Evolutionary conservation across 2,113 vertebrate species (phyloP).

Genomic region (Narcine bancroftii): DNA sequence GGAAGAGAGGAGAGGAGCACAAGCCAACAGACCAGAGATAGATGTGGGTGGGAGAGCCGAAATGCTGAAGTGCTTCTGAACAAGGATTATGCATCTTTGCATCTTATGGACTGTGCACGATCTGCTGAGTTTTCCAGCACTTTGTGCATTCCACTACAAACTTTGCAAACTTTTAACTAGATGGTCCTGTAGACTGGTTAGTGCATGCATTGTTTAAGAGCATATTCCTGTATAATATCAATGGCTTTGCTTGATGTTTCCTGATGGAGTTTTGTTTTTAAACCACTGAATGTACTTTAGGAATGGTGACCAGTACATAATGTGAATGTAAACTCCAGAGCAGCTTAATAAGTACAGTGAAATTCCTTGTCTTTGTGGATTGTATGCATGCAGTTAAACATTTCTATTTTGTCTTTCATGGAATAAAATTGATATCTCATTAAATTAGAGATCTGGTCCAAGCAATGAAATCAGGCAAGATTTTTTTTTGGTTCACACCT

Average conservation of each 20-base stretch:
- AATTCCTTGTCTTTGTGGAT: background rate
- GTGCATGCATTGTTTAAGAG: background rate
- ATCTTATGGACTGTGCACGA: no score
- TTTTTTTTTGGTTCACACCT: no score
- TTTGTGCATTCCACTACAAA: no score
- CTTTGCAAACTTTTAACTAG: no score
- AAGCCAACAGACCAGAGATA: no score
- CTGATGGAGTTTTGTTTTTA: background rate
- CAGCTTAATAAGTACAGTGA: background rate
- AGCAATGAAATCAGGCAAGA: no score
- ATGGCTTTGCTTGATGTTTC: background rate
- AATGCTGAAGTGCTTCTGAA: no score
- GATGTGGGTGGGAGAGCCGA: no score
- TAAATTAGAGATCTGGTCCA: background rate
- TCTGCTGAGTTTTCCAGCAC: no score
- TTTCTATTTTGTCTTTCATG: background rate
- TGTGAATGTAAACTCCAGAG: background rate
- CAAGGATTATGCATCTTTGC: no score
- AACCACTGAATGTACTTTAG: background rate
- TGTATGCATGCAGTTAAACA: background rate
- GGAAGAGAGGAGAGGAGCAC: no score
- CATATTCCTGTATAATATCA: background rate
- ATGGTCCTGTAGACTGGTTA: background rate
- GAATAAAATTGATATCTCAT: background rate
- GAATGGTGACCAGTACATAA: no score